Conservation (phyloP, 1,140 invertebrate species). For the Brachionus koreanus region DNA sequence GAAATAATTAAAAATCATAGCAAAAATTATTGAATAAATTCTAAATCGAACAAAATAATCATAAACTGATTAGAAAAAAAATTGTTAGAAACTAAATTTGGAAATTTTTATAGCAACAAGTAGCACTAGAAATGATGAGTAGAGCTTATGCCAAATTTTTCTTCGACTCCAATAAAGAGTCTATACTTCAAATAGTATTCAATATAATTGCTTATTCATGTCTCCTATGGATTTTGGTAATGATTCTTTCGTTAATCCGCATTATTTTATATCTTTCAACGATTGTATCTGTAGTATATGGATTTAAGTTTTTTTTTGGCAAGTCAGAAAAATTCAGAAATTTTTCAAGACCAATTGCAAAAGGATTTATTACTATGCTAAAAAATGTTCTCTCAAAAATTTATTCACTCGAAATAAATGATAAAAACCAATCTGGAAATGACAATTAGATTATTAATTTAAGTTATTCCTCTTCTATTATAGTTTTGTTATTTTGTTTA, state of each 20-base stretch:
- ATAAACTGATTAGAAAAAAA: background rate
- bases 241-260: background rate
- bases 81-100: background rate
- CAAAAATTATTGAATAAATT: too few relatives aligned
- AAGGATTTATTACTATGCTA: background rate
- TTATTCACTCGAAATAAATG: background rate
- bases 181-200: background rate
- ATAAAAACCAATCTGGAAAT: background rate
- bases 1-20: too few relatives aligned
- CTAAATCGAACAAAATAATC: background rate
- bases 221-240: constrained; percentile 4
- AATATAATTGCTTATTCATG: constrained; percentile 4
- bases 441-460: background rate
- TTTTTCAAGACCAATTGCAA: background rate
- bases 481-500: background rate
- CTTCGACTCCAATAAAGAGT: constrained; percentile 12
- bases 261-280: background rate
- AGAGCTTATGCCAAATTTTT: background rate
- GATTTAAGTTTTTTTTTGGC: background rate
- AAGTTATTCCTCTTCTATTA: background rate
- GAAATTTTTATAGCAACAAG: background rate
- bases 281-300: background rate
- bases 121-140: background rate
- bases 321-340: background rate
- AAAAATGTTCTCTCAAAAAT: background rate